Conservation (phyloP, 2,113 vertebrate genomes). For the Mobula birostris region DNA sequence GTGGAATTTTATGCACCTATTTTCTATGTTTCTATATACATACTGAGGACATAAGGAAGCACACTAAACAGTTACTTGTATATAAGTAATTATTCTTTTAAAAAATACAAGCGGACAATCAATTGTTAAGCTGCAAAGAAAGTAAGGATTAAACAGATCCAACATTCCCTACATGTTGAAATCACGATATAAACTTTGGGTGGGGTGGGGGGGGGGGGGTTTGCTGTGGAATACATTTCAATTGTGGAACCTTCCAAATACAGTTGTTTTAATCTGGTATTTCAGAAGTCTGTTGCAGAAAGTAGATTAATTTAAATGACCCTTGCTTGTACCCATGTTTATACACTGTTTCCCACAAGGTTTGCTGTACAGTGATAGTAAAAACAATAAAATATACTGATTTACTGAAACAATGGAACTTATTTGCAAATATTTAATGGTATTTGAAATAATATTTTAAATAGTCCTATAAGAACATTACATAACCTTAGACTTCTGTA, state of each 20-base stretch:
- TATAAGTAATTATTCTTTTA: too few relatives aligned
- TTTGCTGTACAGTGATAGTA: not conserved
- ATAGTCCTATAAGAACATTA: not conserved
- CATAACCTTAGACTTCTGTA: not conserved
- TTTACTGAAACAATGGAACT: not conserved
- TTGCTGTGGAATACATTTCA: not conserved
- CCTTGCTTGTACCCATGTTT: too few relatives aligned
- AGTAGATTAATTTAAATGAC: not conserved
- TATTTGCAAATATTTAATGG: not conserved
- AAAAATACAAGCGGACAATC: too few relatives aligned
- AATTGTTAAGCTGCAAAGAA: too few relatives aligned
- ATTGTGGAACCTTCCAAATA: not conserved
- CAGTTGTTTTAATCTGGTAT: not conserved
- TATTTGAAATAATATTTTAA: not conserved
- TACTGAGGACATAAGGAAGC: too few relatives aligned
- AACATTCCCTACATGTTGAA: not conserved
- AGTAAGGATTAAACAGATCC: too few relatives aligned
- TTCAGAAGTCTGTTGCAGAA: too few relatives aligned
- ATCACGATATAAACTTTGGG: not conserved
- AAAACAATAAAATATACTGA: not conserved
- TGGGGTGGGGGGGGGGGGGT: not conserved
- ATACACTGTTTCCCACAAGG: not conserved
- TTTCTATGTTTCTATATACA: too few relatives aligned
- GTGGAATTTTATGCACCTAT: too few relatives aligned
- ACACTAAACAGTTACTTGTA: too few relatives aligned